phyloP scores from a whole-genome alignment of 2,797 vertebrate genomes.

The Catamblyrhynchus diadema region DNA sequence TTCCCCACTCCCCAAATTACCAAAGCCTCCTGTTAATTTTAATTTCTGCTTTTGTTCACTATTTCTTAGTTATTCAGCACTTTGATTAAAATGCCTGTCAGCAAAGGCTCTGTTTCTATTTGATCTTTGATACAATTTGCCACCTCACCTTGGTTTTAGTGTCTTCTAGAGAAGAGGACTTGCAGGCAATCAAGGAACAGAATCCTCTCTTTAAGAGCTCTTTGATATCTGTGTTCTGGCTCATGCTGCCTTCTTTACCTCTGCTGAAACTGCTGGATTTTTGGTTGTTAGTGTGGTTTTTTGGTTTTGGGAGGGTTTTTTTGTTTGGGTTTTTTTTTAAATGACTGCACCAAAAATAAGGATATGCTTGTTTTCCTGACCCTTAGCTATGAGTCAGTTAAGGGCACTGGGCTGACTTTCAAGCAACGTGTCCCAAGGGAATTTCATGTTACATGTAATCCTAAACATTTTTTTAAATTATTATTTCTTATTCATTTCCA shows the following conservation, averaged over 20 bases:
- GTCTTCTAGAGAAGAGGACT: background rate
- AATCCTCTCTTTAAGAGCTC: background rate
- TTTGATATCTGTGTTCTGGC: background rate
- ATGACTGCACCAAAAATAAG: background rate
- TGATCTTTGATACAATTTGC: background rate
- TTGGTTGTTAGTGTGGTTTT: background rate
- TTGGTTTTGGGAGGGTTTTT: background rate
- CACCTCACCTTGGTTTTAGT: background rate
- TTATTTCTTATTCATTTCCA: background rate
- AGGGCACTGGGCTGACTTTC: background rate
- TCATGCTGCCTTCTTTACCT: background rate
- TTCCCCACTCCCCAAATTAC: background rate
- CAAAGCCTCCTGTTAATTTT: background rate
- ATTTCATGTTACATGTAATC: background rate
- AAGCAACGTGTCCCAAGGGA: background rate
- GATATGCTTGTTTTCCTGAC: background rate
- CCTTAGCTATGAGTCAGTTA: background rate
- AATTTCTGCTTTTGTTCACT: background rate
- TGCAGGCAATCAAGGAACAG: background rate
- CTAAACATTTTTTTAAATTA: too few relatives aligned
- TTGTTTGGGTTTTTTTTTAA: fast-evolving
- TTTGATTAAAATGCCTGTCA: background rate
- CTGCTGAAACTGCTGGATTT: background rate
- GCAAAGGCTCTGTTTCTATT: background rate
- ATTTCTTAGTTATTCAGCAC: background rate